Evolutionary conservation across 2,797 vertebrate species (phyloP), one percentile per base, ranked within the genome.

Genomic region (Hafferia zeledoni): DNA sequence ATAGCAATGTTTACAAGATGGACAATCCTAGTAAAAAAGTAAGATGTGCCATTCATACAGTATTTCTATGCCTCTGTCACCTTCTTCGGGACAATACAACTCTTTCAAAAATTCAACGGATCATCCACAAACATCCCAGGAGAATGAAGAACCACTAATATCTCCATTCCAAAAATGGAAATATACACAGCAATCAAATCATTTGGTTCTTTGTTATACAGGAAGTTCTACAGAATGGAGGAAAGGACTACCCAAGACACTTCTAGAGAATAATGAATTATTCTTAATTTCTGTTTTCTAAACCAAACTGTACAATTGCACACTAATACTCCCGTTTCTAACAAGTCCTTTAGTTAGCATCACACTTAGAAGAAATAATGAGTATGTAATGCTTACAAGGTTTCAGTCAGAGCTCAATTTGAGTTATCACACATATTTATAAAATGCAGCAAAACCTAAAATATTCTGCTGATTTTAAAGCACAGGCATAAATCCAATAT

Each of bases 131-230:
- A 87, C 11, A 50, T 16, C 24, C 13, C 41, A 82, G 30, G 16
- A 78, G 56, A 82, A 92, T 3, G 16, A 68, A 75, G 44, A 53
- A 87, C 24, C 5, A 55, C 28, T n/a, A 79, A 72, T 18, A 85
- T 8, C 4, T 9, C 8, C 31, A 33, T 72, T 83, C 35, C 43
- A 76, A 50, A 81, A 84, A 64, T 2, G 4, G 6, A 75, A 90
- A 80, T 27, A 47, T 0, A 83, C 5, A 43, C 17, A 76, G 15
- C 0, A 1, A 41, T 33, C 13, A 84, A 84, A 49, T 59, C 0
- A 63, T 57, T 56, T 47, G 17, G 17, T 23, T 82, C 15, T 37
- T 31, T 46, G 16, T 47, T n/a, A 52, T 5, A 50, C 17, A 72
- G 44, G 43, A 90, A 50, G 23, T 44, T 85, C 37, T 63, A 12